Evolutionary conservation across 2,113 vertebrate genomes (phyloP), one percentile per base, ranked within the genome.

Genomic region (Antennarius striatus): DNA sequence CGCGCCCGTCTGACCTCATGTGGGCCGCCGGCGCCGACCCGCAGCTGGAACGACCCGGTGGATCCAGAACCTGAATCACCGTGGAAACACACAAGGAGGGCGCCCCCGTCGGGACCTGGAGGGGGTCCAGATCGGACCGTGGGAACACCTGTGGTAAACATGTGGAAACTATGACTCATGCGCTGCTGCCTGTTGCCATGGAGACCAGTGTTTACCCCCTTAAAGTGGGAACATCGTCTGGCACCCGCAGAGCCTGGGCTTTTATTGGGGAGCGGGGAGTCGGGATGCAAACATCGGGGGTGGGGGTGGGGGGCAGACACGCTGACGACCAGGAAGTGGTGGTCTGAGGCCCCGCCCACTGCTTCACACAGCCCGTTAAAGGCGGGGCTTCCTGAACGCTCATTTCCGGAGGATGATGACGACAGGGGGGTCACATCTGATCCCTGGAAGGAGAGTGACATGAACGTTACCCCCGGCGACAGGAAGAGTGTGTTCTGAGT

Each of bases 1-100:
- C 9, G 8, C 63, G 79, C 75, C 86, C 64, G 80, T 75, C 83
- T 90, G 88, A 90, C 83, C 77, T 92, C 89, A 91, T 71, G 82
- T 75, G 82, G 83, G 74, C 72, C 71, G 9, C 40, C 69, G 71
- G 76, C 39, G 71, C 54, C 46, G 40, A 66, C 63, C 64, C 54
- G 15, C 80, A 68, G 71, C 45, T 75, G 73, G 54, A 5, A 7
- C 5, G 32, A 36, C 32, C 32, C 32, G 32, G 32, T 36, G 32
- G 55, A 76, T 86, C 77, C 67, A 71, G 55, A 58, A 63, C 28
- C 48, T 7, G 5, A 3, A 39, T 68, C 56, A 64, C 22, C 60
- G 54, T 79, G 30, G 50, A 76, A 69, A n/a, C 68, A 58, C 53
- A 71, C 71, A 57, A 68, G 32, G 50, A 68, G 4, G 14, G 52